phyloP scores from a whole-genome alignment of 2,113 vertebrate species.

The Nipponia nippon region DNA sequence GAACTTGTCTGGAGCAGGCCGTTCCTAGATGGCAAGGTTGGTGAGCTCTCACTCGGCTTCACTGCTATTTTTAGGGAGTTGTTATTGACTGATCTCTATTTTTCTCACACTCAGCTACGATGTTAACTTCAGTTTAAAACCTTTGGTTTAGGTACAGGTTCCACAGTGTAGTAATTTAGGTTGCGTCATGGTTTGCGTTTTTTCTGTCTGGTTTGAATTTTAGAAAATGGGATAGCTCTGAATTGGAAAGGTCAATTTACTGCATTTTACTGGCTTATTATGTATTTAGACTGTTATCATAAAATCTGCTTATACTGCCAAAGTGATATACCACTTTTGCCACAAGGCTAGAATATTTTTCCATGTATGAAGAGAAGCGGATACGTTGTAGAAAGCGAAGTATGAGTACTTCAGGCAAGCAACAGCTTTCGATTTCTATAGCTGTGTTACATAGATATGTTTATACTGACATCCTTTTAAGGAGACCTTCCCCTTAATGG shows the following conservation, averaged over 20 bases:
- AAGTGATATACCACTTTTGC: not conserved
- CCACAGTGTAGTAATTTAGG: rapidly evolving
- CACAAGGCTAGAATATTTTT: not conserved
- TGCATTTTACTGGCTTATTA: not conserved
- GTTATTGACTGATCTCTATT: not conserved
- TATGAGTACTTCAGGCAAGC: not conserved
- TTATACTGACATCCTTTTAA: not conserved
- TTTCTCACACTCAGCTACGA: not conserved
- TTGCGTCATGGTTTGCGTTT: rapidly evolving
- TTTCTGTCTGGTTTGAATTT: not conserved
- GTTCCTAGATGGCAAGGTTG: not conserved
- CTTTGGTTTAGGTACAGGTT: not conserved
- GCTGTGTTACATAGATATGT: not conserved
- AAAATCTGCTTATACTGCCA: not conserved
- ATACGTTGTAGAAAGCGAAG: too few relatives aligned
- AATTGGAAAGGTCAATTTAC: not conserved
- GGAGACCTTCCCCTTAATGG: not conserved
- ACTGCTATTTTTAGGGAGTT: not conserved
- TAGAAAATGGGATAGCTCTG: not conserved
- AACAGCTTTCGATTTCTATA: not conserved
- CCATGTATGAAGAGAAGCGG: not conserved
- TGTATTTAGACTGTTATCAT: not conserved
- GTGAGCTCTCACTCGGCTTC: not conserved
- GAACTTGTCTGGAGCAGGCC: not conserved
- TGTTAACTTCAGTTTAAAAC: not conserved